A percentile compares a stretch with the other conserved stretches of the same genome.
Conservation (phyloP, 2,113 vertebrate species). For the Lepus timidus region DNA sequence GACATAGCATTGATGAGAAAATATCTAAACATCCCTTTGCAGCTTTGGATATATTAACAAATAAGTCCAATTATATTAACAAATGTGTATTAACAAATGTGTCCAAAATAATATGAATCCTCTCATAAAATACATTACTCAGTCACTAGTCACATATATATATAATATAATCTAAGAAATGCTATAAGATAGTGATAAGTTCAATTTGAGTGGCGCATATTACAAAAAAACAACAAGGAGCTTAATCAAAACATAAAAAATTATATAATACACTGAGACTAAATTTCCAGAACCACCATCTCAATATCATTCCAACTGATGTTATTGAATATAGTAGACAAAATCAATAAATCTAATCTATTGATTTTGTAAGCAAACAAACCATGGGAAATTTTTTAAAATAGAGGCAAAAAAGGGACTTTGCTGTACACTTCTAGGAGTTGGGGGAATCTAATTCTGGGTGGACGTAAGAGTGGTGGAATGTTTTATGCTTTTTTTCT, state of each 20-base stretch:
- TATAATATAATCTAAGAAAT: no score
- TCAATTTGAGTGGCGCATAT: neutral
- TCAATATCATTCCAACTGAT: neutral
- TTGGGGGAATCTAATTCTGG: neutral
- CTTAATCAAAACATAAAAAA: neutral
- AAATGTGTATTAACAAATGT: no score
- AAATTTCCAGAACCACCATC: neutral
- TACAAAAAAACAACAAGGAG: neutral
- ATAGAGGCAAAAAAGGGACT: neutral
- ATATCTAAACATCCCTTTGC: no score
- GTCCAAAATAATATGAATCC: no score
- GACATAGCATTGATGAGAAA: no score
- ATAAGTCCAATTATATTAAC: no score
- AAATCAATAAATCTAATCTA: neutral
- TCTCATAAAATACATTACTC: no score
- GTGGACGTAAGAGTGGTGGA: no score
- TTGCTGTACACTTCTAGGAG: no score
- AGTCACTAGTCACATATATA: no score
- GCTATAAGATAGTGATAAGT: no score
- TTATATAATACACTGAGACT: neutral
- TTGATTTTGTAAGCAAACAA: neutral
- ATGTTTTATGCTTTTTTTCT: neutral
- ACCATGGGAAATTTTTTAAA: neutral
- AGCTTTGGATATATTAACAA: no score
- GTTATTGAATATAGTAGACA: neutral